These are phyloP conservation scores for Cristatella mucedo DNA, from an alignment of 2,888 invertebrate genomes.

Conservation along the genomic window DNA sequence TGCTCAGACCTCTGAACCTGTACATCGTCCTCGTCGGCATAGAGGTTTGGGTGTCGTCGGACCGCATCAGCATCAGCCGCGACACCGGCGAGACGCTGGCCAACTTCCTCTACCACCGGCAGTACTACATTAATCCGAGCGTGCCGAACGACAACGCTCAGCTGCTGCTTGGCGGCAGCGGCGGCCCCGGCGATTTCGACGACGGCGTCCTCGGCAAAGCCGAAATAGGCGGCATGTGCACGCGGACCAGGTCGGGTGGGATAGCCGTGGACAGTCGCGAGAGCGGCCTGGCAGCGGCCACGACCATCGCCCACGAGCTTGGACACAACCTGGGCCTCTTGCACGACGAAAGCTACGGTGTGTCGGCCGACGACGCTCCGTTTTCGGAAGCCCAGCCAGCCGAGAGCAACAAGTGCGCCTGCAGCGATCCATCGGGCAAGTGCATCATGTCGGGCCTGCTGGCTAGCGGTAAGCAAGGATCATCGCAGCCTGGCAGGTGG, in stretches of 20 bases:
- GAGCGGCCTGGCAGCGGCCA: conserved; percentile 50
- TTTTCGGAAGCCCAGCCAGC: no score
- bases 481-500: no score
- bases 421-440: no score
- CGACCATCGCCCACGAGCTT: conserved; percentile 94
- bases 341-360: no score
- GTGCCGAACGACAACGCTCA: conserved; percentile 96
- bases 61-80: conserved; percentile 62
- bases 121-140: conserved; percentile 55
- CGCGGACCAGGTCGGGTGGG: no score
- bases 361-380: no score
- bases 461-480: no score
- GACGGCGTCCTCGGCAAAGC: no score
- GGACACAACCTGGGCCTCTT: conserved; percentile 99
- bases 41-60: conserved; percentile 78
- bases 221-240: no score
- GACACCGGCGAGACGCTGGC: conserved; percentile 76
- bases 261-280: background rate
- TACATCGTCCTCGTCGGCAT: conserved; percentile 91
- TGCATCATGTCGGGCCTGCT: no score
- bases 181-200: no score
- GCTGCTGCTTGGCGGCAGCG: conserved; percentile 44
- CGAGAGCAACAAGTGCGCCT: no score
- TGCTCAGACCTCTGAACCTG: conserved; percentile 84
- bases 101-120: conserved; percentile 74